Percentiles rank a stretch among this genome's conserved stretches.
phyloP scores from a whole-genome alignment of 2,888 invertebrate species.

The Oligia strigilis region DNA sequence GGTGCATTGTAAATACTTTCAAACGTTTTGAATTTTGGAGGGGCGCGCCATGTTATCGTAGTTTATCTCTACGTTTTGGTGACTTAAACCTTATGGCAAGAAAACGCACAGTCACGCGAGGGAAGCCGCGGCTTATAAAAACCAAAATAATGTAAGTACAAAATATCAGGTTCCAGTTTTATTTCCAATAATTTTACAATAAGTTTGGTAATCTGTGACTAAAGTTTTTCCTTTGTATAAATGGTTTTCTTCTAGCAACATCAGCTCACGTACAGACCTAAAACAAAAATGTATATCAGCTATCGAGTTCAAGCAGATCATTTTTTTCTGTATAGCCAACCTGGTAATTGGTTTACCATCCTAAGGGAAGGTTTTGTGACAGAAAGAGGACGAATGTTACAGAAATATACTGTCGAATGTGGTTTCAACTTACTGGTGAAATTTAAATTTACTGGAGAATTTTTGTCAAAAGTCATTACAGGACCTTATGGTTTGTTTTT shows the following conservation, averaged over 20 bases:
- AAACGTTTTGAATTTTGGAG: too few species aligned
- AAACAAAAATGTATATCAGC: slow-evolving; percentile 63
- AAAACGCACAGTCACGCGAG: too few species aligned
- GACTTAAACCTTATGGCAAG: too few species aligned
- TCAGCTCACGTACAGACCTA: slow-evolving; percentile 80
- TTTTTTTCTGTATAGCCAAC: background rate
- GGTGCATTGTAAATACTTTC: too few species aligned
- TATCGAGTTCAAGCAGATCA: background rate
- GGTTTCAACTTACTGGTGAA: background rate
- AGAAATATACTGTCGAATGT: background rate
- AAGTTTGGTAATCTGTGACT: slow-evolving; percentile 87
- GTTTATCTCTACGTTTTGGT: too few species aligned
- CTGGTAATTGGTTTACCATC: background rate
- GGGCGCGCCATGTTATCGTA: too few species aligned
- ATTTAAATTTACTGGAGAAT: background rate
- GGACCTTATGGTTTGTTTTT: background rate
- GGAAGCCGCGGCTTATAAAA: background rate
- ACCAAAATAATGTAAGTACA: background rate
- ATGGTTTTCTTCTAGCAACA: slow-evolving; percentile 79
- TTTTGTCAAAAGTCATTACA: background rate
- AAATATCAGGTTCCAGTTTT: slow-evolving; percentile 45
- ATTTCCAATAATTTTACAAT: slow-evolving; percentile 84
- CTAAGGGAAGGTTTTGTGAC: background rate
- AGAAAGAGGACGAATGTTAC: background rate
- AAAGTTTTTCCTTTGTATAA: slow-evolving; percentile 86